Evolutionary conservation across 1,140 invertebrate species (phyloP), one percentile per base, ranked within the genome.

Genomic region (Caenorhabditis elegans): DNA sequence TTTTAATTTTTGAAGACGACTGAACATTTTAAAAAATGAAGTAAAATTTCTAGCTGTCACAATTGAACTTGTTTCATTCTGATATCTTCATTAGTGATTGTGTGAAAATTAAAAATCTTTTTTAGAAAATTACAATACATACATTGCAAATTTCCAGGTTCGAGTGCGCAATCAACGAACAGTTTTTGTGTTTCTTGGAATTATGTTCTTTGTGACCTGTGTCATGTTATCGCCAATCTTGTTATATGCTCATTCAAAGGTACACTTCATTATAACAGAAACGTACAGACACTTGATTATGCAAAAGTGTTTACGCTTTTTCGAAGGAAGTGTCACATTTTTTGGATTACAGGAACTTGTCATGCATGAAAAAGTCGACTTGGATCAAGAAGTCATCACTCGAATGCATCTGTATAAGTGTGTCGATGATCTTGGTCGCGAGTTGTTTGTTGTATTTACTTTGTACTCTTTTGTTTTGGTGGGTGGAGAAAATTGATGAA

Each of bases 331-430:
- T 76, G 75, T 49, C 24, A 77, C 22, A 48, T 28, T 24, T 0
- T 26, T 13, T 11, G 43, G 13, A 75, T 89, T 43, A 76, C 82
- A 89, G 70, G 87, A 88, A 49, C 83, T 89, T 39, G 82, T 88
- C 22, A 80, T 88, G 31, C 84, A 88, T 48, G 86, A 89, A 79
- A 85, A 86, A 17, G 53, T 88, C 15, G 79, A 88, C 24, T 85
- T 87, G 47, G 84, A 82, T 49, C 85, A 86, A 34, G 84, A 89
- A 76, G 83, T 83, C n/a, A 78, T 88, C n/a, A 87, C 87, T 2
- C 48, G 85, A 49, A 85, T 88, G 46, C 83, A 87, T 65, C 86
- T 89, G 47, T 89, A 82, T 84, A 89, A 89, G 76, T 89, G 88
- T 75, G 83, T 89, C 55, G 88, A 89, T 65, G 86, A 89, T 83